Conservation (phyloP, 2,888 invertebrate species). For the Xiphydria camelus region DNA sequence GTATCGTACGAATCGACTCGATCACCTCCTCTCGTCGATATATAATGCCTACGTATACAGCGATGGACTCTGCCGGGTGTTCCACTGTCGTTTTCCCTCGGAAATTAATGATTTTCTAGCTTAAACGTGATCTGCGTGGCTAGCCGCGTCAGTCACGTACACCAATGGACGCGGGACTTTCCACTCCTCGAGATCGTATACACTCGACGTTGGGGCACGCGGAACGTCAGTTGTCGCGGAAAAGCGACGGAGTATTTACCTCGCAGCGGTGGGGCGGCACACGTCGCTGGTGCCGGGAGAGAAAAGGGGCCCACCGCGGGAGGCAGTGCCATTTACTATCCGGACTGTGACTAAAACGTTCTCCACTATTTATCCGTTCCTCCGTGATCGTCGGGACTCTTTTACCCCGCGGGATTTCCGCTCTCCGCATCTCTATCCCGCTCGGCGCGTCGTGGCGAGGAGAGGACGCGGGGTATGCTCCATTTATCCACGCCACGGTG, state of each 20-base stretch:
- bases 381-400: constrained; percentile 28
- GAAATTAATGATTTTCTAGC: too few species aligned
- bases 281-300: constrained; percentile 10
- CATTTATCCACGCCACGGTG: constrained; percentile 27
- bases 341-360: constrained; percentile 29
- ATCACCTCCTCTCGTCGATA: too few species aligned
- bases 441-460: constrained; percentile 1
- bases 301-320: constrained; percentile 8
- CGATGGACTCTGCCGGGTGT: too few species aligned
- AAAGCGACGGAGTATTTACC: constrained; percentile 6
- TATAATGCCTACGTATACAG: too few species aligned
- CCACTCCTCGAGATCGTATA: neutral
- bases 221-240: too few species aligned
- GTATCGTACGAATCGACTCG: too few species aligned
- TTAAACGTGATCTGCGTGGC: too few species aligned
- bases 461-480: constrained; percentile 24
- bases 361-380: constrained; percentile 32
- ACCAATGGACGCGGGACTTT: too few species aligned
- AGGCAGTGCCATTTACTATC: constrained; percentile 35
- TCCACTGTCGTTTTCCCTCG: too few species aligned
- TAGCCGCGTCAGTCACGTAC: too few species aligned
- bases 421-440: neutral
- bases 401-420: constrained; percentile 27
- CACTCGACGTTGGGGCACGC: neutral
- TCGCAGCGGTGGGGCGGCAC: neutral